Evolutionary conservation across 2,113 vertebrate species (phyloP).

Genomic region (Crotophaga sulcirostris): DNA sequence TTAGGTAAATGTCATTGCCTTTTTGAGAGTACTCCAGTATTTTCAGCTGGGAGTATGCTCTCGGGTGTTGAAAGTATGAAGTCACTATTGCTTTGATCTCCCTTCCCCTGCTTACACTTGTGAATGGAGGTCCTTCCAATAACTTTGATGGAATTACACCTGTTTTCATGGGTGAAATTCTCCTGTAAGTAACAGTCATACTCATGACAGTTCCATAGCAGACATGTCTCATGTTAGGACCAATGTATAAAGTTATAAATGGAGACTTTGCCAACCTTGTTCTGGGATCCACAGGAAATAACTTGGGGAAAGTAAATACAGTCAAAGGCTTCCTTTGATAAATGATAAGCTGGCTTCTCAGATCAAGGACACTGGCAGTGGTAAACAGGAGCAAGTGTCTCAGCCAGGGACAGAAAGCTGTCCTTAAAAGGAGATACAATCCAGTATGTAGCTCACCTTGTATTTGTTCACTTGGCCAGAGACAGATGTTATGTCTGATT

Average conservation of each 20-base stretch:
- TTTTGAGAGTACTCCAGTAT: neutral
- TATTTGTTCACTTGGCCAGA: neutral
- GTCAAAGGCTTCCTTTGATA: neutral
- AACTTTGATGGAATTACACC: neutral
- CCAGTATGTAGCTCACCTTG: neutral
- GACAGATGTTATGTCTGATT: neutral
- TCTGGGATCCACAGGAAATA: neutral
- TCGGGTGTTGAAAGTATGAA: neutral
- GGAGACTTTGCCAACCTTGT: neutral
- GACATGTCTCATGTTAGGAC: neutral
- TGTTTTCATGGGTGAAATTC: neutral
- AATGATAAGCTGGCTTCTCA: neutral
- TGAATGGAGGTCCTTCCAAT: neutral
- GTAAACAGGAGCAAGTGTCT: neutral
- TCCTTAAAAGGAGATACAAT: neutral
- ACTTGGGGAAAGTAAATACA: neutral
- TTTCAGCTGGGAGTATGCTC: neutral
- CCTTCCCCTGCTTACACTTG: neutral
- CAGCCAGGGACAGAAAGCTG: neutral
- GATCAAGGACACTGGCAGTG: neutral
- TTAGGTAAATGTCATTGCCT: accelerated
- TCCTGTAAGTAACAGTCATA: neutral
- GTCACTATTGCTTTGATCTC: neutral
- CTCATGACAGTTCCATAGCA: neutral
- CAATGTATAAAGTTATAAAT: neutral